Conservation (phyloP, 2,113 vertebrate genomes). For the Mus musculus region GRCm39 chr1:162597001-162597500, state of each 20-base stretch:
- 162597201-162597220: background rate
- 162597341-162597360: background rate
- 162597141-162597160: too few species aligned
- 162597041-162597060: too few species aligned
- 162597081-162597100: too few species aligned
- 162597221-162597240: background rate
- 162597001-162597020: too few species aligned
- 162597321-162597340: background rate
- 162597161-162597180: too few species aligned
- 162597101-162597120: too few species aligned
- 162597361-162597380: background rate
- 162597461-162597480: too few species aligned
- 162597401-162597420: slow-evolving; percentile 19
- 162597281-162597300: slow-evolving; percentile 11
- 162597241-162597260: background rate
- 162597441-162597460: too few species aligned
- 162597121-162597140: too few species aligned
- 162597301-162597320: background rate
- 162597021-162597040: too few species aligned
- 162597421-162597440: background rate
- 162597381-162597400: background rate
- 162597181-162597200: background rate
- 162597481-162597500: too few species aligned
- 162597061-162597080: too few species aligned
- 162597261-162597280: slow-evolving; percentile 28